Conservation (phyloP, 2,888 invertebrate species). For the Trichopria drosophilae region DNA sequence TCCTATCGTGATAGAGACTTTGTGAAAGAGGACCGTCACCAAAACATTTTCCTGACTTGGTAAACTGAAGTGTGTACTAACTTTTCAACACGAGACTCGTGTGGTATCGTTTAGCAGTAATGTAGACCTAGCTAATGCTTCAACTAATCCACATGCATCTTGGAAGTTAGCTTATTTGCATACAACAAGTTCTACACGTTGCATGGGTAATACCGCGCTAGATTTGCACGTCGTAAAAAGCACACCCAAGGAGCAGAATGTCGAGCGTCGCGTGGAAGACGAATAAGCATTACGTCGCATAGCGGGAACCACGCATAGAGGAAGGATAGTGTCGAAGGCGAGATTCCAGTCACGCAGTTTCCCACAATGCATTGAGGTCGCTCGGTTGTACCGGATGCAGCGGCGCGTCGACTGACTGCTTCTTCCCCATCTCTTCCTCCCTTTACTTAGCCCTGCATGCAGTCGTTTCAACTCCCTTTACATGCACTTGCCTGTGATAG, state of each 20-base stretch:
- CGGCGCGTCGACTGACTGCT: conserved; percentile 40
- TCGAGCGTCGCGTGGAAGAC: conserved; percentile 30
- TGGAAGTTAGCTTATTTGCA: no score
- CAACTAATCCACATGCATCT: no score
- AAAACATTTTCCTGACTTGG: no score
- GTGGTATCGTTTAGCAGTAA: no score
- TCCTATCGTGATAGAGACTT: no score
- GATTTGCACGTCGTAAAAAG: no score
- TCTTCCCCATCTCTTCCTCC: conserved; percentile 35
- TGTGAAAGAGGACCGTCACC: no score
- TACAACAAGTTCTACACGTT: no score
- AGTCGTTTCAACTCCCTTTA: conserved; percentile 4
- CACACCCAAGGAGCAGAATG: conserved; percentile 26
- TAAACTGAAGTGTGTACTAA: no score
- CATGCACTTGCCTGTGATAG: conserved; percentile 2
- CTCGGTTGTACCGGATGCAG: conserved; percentile 48
- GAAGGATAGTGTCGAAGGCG: conserved; percentile 35
- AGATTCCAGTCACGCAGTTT: conserved; percentile 54
- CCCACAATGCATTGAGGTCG: conserved; percentile 53
- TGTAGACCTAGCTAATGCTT: no score
- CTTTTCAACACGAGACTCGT: no score
- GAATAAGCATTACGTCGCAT: conserved; percentile 35
- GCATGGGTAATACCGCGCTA: no score
- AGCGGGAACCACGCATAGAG: conserved; percentile 19
- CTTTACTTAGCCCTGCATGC: conserved; percentile 1